Evolutionary conservation across 1,140 invertebrate species (phyloP), one percentile per base, ranked within the genome.

Genomic region (Drosophila repletoides): DNA sequence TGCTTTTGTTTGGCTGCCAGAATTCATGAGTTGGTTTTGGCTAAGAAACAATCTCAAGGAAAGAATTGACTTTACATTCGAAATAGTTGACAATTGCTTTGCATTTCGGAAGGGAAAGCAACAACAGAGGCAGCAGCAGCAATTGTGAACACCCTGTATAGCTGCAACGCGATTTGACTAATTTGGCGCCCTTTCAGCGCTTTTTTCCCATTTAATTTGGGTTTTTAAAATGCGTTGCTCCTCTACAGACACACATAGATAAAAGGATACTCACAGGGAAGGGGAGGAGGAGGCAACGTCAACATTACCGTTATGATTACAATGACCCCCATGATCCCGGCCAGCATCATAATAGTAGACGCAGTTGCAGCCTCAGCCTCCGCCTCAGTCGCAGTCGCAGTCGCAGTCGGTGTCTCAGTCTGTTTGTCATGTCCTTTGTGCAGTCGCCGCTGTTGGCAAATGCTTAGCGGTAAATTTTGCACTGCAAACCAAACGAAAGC

Each of bases 391-490:
- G 9, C 26, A 5, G 26, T 4, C 51, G 31, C 24, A 51, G 33
- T 19, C 43, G 17, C 28, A 12, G 15, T 46, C 29, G 2, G 10
- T 19, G 3, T 19, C 49, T 51, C 45, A 34, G 51, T 55, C 45
- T 41, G 55, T 36, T 40, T 49, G 34, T 43, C 55, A 19, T 53
- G 49, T 53, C 56, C 43, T 43, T 59, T 79, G 49, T 63, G 64
- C 55, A 51, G 29, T 60, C 21, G 45, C 28, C 52, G 52, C 48
- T 66, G 76, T 80, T 80, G 71, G 67, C 76, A 80, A 75, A 71
- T 77, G 79, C 61, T 84, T 84, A 77, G 79, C 69, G 79, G 74
- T 77, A 84, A 74, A 84, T 80, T 80, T 65, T 24, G 66, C 41
- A 64, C 65, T 63, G 65, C 14, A 24, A 53, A 52, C 33, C 43